Evolutionary conservation across 2,888 invertebrate genomes (phyloP).

Genomic region (Phalera bucephala): DNA sequence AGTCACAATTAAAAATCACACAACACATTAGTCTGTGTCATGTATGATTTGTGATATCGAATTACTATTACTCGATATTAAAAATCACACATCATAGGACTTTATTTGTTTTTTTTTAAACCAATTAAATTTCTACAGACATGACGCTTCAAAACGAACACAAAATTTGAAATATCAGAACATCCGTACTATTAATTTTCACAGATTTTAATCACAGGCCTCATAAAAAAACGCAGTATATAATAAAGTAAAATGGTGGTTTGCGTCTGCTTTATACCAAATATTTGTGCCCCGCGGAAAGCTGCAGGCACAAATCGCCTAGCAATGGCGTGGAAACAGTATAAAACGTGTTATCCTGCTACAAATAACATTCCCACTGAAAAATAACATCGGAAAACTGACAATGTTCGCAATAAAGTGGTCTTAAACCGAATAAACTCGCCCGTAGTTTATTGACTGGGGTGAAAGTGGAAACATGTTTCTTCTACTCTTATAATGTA

Average conservation of each 20-base stretch:
- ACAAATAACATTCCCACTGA: constrained; percentile 52
- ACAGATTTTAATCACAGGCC: too few species aligned
- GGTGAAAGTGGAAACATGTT: not conserved
- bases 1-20: too few species aligned
- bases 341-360: constrained; percentile 50
- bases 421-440: constrained; percentile 21
- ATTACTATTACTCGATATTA: too few species aligned
- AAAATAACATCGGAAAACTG: constrained; percentile 39
- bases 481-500: not conserved
- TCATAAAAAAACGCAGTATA: constrained; percentile 27
- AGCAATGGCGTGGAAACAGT: constrained; percentile 44
- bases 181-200: too few species aligned
- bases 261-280: constrained; percentile 52
- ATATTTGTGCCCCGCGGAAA: constrained; percentile 54
- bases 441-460: not conserved
- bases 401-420: constrained; percentile 26
- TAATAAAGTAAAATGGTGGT: constrained; percentile 53
- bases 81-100: too few species aligned
- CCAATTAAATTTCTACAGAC: too few species aligned
- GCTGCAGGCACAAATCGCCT: constrained; percentile 38
- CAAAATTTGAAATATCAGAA: too few species aligned
- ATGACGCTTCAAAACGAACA: too few species aligned
- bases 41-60: too few species aligned
- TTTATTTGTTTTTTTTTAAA: too few species aligned
- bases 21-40: too few species aligned